phyloP scores from a whole-genome alignment of 2,888 invertebrate species.

The Dorcus parallelipipedus region DNA sequence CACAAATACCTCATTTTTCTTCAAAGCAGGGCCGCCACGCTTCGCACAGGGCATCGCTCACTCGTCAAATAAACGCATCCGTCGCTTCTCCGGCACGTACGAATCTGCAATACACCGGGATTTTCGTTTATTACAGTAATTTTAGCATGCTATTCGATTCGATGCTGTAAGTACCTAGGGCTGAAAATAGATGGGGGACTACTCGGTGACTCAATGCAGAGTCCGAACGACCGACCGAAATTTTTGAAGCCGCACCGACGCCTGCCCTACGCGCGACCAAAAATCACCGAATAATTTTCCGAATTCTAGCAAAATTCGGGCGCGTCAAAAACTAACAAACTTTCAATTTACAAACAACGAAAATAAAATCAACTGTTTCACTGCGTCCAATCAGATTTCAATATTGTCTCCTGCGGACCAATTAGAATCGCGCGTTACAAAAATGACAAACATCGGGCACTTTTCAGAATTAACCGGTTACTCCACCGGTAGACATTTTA shows the following conservation, averaged over 20 bases:
- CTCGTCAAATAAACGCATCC: constrained; percentile 46
- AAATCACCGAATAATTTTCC: constrained; percentile 21
- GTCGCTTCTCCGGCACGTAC: constrained; percentile 20
- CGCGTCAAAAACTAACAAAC: constrained; percentile 14
- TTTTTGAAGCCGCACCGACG: background rate
- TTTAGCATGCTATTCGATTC: constrained; percentile 60
- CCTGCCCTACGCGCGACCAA: constrained; percentile 2
- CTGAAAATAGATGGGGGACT: constrained; percentile 69
- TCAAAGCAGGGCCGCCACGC: constrained; percentile 52
- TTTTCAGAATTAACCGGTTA: no score
- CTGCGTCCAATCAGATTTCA: constrained; percentile 32
- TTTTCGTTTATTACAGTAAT: constrained; percentile 57
- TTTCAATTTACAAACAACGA: constrained; percentile 13
- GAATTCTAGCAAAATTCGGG: constrained; percentile 11
- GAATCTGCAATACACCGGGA: constrained; percentile 21
- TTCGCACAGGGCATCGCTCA: constrained; percentile 53
- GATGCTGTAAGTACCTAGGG: constrained; percentile 67
- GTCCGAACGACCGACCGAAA: constrained; percentile 12
- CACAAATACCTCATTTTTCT: constrained; percentile 55
- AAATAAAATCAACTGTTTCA: constrained; percentile 25
- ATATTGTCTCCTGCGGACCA: constrained; percentile 25
- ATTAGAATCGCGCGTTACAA: constrained; percentile 25
- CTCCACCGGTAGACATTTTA: no score
- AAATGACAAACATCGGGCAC: constrained; percentile 27
- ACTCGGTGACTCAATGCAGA: constrained; percentile 51